phyloP scores from a whole-genome alignment of 2,888 invertebrate genomes.

The Sphaerophoria rueppellii region DNA sequence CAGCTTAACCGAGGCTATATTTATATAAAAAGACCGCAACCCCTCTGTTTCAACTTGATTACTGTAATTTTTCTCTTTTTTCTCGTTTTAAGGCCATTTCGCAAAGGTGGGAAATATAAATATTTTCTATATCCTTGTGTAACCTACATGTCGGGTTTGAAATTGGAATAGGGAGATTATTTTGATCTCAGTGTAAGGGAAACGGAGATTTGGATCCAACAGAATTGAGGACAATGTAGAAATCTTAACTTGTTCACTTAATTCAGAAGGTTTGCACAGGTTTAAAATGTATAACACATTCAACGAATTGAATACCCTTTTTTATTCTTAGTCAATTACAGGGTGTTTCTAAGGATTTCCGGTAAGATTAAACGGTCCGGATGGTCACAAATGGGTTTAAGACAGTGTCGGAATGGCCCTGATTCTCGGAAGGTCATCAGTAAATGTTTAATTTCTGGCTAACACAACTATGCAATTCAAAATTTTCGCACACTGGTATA shows the following conservation, averaged over 20 bases:
- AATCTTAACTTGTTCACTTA: constrained; percentile 45
- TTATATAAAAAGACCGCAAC: constrained; percentile 28
- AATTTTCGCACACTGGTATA: too few species aligned
- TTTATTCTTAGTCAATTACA: background rate
- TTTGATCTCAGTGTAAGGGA: background rate
- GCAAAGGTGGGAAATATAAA: background rate
- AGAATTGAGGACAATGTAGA: constrained; percentile 14
- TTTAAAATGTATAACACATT: constrained; percentile 54
- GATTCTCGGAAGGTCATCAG: background rate
- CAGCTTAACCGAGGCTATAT: background rate
- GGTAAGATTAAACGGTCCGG: background rate
- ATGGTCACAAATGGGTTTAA: background rate
- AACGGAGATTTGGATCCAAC: background rate
- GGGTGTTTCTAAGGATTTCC: background rate
- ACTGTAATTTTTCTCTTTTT: constrained; percentile 10
- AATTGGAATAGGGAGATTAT: background rate
- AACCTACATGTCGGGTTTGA: background rate
- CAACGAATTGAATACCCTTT: constrained; percentile 31
- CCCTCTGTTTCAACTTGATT: constrained; percentile 19
- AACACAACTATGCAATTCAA: too few species aligned
- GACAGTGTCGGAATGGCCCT: background rate
- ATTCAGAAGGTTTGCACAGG: constrained; percentile 11
- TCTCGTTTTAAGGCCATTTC: background rate
- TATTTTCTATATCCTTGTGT: background rate
- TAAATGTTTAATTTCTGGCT: too few species aligned